A percentile compares a stretch with the other conserved stretches of the same genome.
phyloP scores from a whole-genome alignment of 2,113 vertebrate genomes.

The Eolophus roseicapilla region DNA sequence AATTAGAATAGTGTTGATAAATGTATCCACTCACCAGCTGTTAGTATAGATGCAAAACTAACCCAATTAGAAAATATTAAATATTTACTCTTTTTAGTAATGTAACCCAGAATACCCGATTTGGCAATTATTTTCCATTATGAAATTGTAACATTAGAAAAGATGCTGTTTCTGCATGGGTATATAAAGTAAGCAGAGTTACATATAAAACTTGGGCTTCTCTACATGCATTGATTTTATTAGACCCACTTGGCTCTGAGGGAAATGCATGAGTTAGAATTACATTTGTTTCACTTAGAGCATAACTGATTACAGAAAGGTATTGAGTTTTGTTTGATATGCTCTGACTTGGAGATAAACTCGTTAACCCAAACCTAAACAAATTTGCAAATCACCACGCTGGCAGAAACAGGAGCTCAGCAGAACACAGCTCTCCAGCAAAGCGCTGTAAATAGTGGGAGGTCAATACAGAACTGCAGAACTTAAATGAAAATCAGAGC shows the following conservation, averaged over 20 bases:
- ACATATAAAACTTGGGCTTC: background rate
- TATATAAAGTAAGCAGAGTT: background rate
- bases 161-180: background rate
- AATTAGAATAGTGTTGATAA: background rate
- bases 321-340: background rate
- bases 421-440: background rate
- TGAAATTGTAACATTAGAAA: background rate
- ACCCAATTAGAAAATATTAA: background rate
- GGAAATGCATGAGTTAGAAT: background rate
- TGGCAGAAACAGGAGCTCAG: background rate
- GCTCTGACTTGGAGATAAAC: background rate
- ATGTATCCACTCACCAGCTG: background rate
- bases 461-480: background rate
- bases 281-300: background rate
- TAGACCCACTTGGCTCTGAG: conserved; percentile 7
- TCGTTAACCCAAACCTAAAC: background rate
- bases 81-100: background rate
- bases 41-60: background rate
- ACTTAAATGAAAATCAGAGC: background rate
- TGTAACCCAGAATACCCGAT: background rate
- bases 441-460: background rate
- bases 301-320: background rate
- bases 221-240: background rate
- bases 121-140: background rate
- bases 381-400: background rate